Conservation (phyloP, 2,113 vertebrate species). For the Collichthys lucidus region DNA sequence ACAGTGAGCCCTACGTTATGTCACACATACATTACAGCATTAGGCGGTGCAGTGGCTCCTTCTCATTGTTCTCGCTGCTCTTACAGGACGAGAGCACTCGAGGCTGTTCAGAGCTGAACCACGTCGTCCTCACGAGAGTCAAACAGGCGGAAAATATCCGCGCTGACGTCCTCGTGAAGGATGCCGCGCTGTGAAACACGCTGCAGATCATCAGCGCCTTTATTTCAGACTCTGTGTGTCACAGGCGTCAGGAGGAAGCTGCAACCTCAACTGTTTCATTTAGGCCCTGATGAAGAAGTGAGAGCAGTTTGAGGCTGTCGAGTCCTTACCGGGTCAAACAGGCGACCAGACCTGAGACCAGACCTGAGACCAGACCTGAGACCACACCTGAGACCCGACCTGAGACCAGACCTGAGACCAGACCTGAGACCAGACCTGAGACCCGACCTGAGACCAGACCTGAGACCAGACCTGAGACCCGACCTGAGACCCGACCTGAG, state of each 20-base stretch:
- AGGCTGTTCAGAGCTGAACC: constrained; percentile 70
- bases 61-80: constrained; percentile 71
- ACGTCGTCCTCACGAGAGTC: not conserved
- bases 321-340: not conserved
- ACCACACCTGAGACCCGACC: no score
- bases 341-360: no score
- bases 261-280: constrained; percentile 40
- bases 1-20: constrained; percentile 50
- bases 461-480: constrained; percentile 32
- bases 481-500: no score
- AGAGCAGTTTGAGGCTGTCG: constrained; percentile 44
- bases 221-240: constrained; percentile 27
- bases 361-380: constrained; percentile 45
- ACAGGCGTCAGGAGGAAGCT: constrained; percentile 50
- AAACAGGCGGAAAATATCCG: constrained; percentile 58
- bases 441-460: not conserved
- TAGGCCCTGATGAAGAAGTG: constrained; percentile 38
- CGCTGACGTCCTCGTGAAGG: not conserved
- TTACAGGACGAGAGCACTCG: constrained; percentile 73
- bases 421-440: no score
- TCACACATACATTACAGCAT: constrained; percentile 71
- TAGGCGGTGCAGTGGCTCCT: constrained; percentile 53
- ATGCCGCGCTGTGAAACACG: no score
- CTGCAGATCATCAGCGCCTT: not conserved
- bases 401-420: constrained; percentile 43